A percentile compares a stretch with the other conserved stretches of the same genome.
Conservation (phyloP, 2,888 invertebrate species). For the Helicoverpa assulta region DNA sequence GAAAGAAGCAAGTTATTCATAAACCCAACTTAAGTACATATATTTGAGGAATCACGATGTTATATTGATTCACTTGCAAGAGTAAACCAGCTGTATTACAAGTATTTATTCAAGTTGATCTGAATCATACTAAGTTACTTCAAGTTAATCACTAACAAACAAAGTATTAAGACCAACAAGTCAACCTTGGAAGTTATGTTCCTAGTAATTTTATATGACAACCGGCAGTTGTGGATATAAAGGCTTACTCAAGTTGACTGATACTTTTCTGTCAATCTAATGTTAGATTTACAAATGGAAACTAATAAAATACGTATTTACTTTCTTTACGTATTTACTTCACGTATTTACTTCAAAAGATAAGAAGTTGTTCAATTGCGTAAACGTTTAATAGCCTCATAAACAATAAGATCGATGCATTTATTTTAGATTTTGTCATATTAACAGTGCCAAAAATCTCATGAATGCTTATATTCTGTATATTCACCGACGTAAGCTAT, state of each 20-base stretch:
- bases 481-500: not conserved
- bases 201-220: constrained; percentile 27
- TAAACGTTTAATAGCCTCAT: not conserved
- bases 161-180: constrained; percentile 48
- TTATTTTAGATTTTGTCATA: not conserved
- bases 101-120: constrained; percentile 26
- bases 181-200: constrained; percentile 36
- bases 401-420: not conserved
- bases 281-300: too few species aligned
- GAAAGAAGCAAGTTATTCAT: too few species aligned
- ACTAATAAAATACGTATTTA: too few species aligned
- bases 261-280: not conserved
- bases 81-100: not conserved
- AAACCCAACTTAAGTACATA: not conserved
- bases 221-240: constrained; percentile 14
- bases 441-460: not conserved
- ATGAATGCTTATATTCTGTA: not conserved
- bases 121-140: constrained; percentile 41
- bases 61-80: constrained; percentile 6
- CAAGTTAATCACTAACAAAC: constrained; percentile 37
- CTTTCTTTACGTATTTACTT: too few species aligned
- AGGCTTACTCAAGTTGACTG: not conserved
- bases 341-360: too few species aligned
- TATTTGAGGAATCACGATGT: not conserved
- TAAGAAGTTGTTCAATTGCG: too few species aligned